Conservation (phyloP, 2,797 vertebrate species). For the Nyctalus aviator region DNA sequence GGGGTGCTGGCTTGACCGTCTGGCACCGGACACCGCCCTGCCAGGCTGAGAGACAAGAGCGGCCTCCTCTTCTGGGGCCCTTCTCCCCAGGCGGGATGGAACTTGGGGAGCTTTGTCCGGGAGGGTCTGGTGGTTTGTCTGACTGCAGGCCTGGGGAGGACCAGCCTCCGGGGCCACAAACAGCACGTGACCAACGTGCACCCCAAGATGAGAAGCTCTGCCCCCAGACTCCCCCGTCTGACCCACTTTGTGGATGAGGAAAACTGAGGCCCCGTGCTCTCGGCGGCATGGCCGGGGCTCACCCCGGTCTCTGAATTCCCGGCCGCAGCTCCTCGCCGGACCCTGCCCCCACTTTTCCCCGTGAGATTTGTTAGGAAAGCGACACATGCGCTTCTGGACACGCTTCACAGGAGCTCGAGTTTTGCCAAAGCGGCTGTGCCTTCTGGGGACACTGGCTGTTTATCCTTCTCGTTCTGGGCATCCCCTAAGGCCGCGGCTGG, state of each 20-base stretch:
- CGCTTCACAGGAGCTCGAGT: not conserved
- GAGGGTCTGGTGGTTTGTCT: not conserved
- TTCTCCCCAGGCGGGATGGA: fast-evolving
- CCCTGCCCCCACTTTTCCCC: not conserved
- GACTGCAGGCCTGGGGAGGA: not conserved
- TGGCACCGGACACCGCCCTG: not conserved
- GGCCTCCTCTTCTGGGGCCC: not conserved
- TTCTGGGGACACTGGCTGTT: not conserved
- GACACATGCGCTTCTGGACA: fast-evolving
- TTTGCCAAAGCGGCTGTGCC: fast-evolving
- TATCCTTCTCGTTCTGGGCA: not conserved
- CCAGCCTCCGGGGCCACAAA: not conserved
- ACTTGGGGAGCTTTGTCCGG: fast-evolving
- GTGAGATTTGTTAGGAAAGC: not conserved
- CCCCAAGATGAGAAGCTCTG: not conserved
- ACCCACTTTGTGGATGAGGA: not conserved
- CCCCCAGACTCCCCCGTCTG: not conserved
- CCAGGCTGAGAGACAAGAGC: not conserved
- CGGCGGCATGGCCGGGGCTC: fast-evolving
- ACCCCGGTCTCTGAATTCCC: not conserved
- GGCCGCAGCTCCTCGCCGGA: not conserved
- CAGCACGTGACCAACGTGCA: not conserved
- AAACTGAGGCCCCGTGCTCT: not conserved
- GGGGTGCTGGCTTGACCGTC: not conserved
- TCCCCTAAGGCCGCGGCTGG: not conserved